Evolutionary conservation across 1,140 invertebrate genomes (phyloP).

Genomic region (Xylocopa sonorina): DNA sequence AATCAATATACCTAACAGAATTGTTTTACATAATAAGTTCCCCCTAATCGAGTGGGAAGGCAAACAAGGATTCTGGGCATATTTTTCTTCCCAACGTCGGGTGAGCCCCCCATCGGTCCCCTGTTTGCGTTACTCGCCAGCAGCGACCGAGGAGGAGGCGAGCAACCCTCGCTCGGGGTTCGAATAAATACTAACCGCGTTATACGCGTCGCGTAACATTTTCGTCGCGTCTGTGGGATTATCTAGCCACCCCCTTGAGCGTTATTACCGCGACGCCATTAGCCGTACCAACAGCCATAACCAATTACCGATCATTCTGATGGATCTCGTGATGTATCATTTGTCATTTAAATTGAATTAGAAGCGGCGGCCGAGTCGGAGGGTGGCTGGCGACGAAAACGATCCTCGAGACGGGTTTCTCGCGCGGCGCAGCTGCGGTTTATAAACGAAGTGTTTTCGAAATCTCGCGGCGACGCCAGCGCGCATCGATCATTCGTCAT

Average conservation of each 20-base stretch:
- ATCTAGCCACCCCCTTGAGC: slow-evolving; percentile 22
- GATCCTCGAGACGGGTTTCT: slow-evolving; percentile 13
- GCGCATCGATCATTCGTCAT: slow-evolving; percentile 27
- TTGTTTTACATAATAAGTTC: slow-evolving; percentile 5
- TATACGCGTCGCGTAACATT: slow-evolving; percentile 61
- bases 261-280: slow-evolving; percentile 58
- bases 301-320: slow-evolving; percentile 64
- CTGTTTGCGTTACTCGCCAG: slow-evolving; percentile 51
- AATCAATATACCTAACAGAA: slow-evolving; percentile 1
- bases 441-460: slow-evolving; percentile 37
- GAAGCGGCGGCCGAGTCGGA: neutral
- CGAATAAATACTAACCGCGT: slow-evolving; percentile 66
- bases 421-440: slow-evolving; percentile 5
- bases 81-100: slow-evolving; percentile 29
- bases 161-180: slow-evolving; percentile 46
- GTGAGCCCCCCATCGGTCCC: slow-evolving; percentile 18
- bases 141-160: slow-evolving; percentile 26
- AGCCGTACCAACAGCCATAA: slow-evolving; percentile 50
- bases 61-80: slow-evolving; percentile 30
- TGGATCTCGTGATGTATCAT: slow-evolving; percentile 51
- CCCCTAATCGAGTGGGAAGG: slow-evolving; percentile 6
- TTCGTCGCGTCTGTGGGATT: slow-evolving; percentile 51
- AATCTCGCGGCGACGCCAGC: slow-evolving; percentile 1
- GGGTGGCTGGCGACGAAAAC: slow-evolving; percentile 37
- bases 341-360: slow-evolving; percentile 63